Evolutionary conservation across 1,140 invertebrate genomes (phyloP).

Genomic region (Lamellibrachia luymesi): DNA sequence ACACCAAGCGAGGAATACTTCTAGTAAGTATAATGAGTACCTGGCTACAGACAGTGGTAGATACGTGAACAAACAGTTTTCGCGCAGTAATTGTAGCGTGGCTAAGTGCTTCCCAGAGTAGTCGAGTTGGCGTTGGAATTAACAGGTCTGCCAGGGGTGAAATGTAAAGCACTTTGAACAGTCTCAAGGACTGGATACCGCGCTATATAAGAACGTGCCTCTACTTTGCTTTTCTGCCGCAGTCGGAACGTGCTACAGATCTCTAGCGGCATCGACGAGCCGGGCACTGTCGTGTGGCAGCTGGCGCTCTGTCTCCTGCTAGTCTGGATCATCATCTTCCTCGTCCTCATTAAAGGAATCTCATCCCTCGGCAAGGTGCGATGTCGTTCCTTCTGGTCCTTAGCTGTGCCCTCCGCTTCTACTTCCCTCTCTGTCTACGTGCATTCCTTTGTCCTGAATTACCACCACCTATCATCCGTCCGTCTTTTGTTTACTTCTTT

Average conservation of each 20-base stretch:
- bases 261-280: constrained; percentile 72
- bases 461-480: too few relatives aligned
- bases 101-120: too few relatives aligned
- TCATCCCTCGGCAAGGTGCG: constrained; percentile 85
- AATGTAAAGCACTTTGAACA: too few relatives aligned
- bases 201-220: neutral
- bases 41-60: neutral
- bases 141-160: too few relatives aligned
- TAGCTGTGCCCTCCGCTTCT: too few relatives aligned
- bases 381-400: neutral
- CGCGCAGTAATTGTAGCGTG: too few relatives aligned
- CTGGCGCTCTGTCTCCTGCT: constrained; percentile 82
- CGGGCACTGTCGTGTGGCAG: constrained; percentile 84
- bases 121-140: too few relatives aligned
- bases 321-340: constrained; percentile 90
- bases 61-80: too few relatives aligned
- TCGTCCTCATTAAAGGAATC: constrained; percentile 95
- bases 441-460: too few relatives aligned
- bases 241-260: constrained; percentile 28
- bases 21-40: constrained; percentile 17
- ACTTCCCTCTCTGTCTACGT: too few relatives aligned
- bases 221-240: neutral
- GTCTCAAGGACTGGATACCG: too few relatives aligned
- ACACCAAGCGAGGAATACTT: constrained; percentile 20
- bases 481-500: too few relatives aligned